Evolutionary conservation across 2,113 vertebrate genomes (phyloP), one percentile per base, ranked within the genome.

Genomic region (Sinocyclocheilus rhinocerous): DNA sequence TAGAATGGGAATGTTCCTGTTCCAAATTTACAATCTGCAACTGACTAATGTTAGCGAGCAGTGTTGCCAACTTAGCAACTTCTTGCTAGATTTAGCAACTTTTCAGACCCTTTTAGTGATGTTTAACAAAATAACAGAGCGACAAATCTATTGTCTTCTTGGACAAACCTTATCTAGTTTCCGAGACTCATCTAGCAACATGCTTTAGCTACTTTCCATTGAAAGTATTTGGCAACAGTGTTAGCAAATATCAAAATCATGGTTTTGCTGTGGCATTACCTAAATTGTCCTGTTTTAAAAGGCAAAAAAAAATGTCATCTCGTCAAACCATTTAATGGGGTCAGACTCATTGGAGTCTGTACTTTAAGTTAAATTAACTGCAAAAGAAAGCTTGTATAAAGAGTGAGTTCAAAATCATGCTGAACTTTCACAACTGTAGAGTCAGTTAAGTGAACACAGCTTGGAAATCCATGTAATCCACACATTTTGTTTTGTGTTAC

Each of bases 401-500:
- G 26, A 26, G 63, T 67, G 24, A 67, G 12, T 67, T 67, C 63
- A 29, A 26, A 67, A 29, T 4, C 12, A 29, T 29, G 63, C 24
- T 26, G 1, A 6, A 29, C 12, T 29, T 29, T 67, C n/a, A 65
- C 11, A 45, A 45, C 42, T 42, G 42, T 20, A 57, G 57, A 24
- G 61, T 63, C n/a, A 26, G 4, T 52, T 16, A 52, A 6, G 4
- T 52, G 4, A 52, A 52, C 50, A 16, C 13, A 16, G 4, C 50
- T 16, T 52, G 15, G 50, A 52, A 52, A 16, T 52, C 4, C 4
- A 52, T 52, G 15, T 16, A 57, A 57, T 57, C 52, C 50, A 52
- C 16, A 7, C 52, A 20, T 39, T 76, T 52, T 79, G 55, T 79
- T 79, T 59, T 65, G 22, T 9, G 26, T 83, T 29, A 63, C 75